Evolutionary conservation across 1,140 invertebrate genomes (phyloP).

Genomic region (Zophobas atratus): DNA sequence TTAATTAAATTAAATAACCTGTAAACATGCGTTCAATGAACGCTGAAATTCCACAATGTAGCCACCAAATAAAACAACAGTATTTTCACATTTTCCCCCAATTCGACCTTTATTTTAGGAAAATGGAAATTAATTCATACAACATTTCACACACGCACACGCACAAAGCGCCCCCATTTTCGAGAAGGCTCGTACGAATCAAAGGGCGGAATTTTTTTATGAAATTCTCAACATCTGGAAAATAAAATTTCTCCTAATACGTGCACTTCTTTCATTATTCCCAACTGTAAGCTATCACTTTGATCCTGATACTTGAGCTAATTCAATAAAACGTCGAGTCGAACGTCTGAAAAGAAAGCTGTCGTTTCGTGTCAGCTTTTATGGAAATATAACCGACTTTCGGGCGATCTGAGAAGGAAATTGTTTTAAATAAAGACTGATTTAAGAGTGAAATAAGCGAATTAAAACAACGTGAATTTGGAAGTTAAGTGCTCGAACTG

Average conservation of each 20-base stretch:
- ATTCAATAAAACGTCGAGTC: conserved; percentile 18
- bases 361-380: conserved; percentile 17
- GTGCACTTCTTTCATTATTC: conserved; percentile 25
- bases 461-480: no score
- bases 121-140: background rate
- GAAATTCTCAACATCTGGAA: no score
- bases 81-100: no score
- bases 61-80: background rate
- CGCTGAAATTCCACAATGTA: background rate
- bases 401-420: background rate
- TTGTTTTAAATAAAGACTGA: no score
- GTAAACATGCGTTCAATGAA: background rate
- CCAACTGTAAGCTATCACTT: conserved; percentile 16
- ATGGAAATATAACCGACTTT: conserved; percentile 19
- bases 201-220: no score
- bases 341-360: conserved; percentile 14
- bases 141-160: no score
- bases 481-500: no score
- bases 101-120: background rate
- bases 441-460: no score
- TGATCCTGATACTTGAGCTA: conserved; percentile 35
- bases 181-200: no score
- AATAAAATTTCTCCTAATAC: conserved; percentile 4
- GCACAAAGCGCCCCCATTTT: background rate
- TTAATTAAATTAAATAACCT: no score